phyloP scores from a whole-genome alignment of 2,113 vertebrate species.

The Hemiprocne comata region DNA sequence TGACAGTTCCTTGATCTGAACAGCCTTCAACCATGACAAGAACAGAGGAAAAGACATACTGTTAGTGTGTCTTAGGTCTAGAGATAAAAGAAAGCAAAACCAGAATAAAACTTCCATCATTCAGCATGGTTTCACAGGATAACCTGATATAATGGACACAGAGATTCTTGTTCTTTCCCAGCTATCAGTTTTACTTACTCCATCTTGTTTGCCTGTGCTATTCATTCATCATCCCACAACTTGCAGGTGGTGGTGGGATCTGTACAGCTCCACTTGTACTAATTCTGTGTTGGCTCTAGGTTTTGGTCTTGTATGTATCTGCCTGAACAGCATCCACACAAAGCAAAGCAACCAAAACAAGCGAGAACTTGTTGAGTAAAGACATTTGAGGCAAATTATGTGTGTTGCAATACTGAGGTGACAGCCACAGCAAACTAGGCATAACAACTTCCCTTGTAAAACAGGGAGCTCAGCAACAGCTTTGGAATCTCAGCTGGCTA shows the following conservation, averaged over 20 bases:
- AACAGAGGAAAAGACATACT: background rate
- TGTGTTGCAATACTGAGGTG: constrained; percentile 22
- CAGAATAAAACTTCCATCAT: background rate
- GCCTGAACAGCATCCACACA: background rate
- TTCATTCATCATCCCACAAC: background rate
- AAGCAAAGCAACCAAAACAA: background rate
- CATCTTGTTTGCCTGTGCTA: background rate
- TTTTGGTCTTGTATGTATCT: background rate
- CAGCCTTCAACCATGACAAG: background rate
- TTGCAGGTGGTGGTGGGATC: background rate
- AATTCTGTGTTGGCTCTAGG: background rate
- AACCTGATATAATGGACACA: background rate
- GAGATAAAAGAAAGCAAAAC: background rate
- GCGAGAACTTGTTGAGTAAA: background rate
- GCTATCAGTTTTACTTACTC: background rate
- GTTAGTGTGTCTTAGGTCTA: background rate
- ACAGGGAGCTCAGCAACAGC: background rate
- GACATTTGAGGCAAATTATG: background rate
- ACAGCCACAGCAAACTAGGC: background rate
- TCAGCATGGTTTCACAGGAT: background rate
- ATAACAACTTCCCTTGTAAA: background rate
- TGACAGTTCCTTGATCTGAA: background rate
- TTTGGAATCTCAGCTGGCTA: background rate
- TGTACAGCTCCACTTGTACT: background rate
- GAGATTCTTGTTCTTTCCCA: background rate